These are phyloP conservation scores for Piezodorus guildinii DNA, from an alignment of 1,140 invertebrate species.

Conservation along the genomic window DNA sequence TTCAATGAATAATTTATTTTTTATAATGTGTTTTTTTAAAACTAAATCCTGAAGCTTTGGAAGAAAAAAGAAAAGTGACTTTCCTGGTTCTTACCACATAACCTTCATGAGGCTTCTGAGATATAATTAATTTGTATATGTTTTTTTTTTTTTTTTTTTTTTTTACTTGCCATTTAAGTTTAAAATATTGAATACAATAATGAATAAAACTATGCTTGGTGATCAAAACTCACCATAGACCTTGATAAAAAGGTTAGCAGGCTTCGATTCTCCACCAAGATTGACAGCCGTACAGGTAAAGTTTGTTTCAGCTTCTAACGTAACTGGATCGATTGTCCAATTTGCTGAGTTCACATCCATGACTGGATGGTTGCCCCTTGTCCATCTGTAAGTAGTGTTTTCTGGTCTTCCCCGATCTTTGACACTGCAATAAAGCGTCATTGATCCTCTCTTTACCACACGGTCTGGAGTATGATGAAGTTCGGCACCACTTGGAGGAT, in stretches of 20 bases:
- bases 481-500: slow-evolving; percentile 62
- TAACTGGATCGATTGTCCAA: slow-evolving; percentile 66
- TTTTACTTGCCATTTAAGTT: no score
- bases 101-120: no score
- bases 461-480: slow-evolving; percentile 55
- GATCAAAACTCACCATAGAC: slow-evolving; percentile 50
- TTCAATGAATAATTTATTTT: no score
- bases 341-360: slow-evolving; percentile 57
- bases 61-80: no score
- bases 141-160: no score
- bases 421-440: slow-evolving; percentile 70
- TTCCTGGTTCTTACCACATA: no score
- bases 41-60: no score
- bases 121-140: no score
- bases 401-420: slow-evolving; percentile 61
- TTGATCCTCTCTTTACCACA: slow-evolving; percentile 64
- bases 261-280: slow-evolving; percentile 62
- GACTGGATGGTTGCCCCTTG: slow-evolving; percentile 56
- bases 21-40: no score
- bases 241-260: slow-evolving; percentile 58
- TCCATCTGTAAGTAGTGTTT: slow-evolving; percentile 57
- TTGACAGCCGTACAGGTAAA: slow-evolving; percentile 77
- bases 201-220: no score
- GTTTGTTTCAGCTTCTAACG: slow-evolving; percentile 68
- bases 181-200: no score